Base-by-base conservation (phyloP, 2,888 invertebrate species). In the Carabus problematicus region DNA sequence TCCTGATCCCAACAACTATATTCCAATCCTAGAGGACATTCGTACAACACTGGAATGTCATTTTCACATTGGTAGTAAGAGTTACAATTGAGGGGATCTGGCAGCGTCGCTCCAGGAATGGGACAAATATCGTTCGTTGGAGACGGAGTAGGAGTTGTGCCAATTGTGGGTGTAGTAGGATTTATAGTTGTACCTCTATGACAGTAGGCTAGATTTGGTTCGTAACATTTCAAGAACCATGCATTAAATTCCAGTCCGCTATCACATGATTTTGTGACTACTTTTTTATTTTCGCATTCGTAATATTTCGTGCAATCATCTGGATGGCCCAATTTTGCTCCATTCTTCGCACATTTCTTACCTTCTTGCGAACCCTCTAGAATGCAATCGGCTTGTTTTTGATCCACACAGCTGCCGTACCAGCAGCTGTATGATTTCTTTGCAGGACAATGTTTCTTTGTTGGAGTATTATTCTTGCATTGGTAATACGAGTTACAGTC, bases 231-330 rank as follows among this genome's bases (percentile, higher is more conserved):
- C 16, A n/a, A 8, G 18, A 40, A 58, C 56, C 56, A 58, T 11
- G 8, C 18, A 41, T 66, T 58, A 39, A 43, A 66, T 47, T 66
- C 40, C 14, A 29, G 16, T 14, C 47, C 58, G 58, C 39, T 16
- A 4, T 16, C 6, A 40, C 66, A 66, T 18, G 19, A 11, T 11
- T 8, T 40, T 8, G 16, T 11, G 56, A 39, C 11, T 16, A 47
- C 40, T n/a, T 3, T 14, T 8, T 14, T 12, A 12, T 58, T 47
- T 39, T 12, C 7, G 47, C 66, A 66, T 58, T 39, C 58, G 47
- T 47, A 66, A 18, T 66, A 66, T 8, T 45, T 58, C 9, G 12
- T 16, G 18, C 66, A 66, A 39, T 66, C 66, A 39, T 58, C 14
- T 18, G 58, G 8, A 58, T 66, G 40, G 18, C 58, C 8, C 14